phyloP scores from a whole-genome alignment of 2,797 vertebrate genomes.

The Malacoctenus gilli region DNA sequence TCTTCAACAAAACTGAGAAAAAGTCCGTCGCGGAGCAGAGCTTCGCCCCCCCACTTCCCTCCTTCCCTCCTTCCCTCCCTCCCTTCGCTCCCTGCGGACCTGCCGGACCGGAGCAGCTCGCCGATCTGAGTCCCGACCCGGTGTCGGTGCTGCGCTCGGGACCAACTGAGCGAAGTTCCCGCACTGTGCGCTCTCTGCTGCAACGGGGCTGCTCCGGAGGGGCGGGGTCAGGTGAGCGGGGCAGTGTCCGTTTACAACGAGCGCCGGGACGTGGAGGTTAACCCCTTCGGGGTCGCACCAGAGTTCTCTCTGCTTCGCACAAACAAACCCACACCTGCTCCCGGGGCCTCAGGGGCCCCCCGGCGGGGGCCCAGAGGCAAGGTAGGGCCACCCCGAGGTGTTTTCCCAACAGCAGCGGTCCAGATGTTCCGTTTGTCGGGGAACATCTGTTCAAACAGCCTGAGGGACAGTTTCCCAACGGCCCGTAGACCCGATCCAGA shows the following conservation, averaged over 20 bases:
- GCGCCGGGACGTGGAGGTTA: slow-evolving; percentile 35
- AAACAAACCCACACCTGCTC: slow-evolving; percentile 7
- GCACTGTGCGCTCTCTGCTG: slow-evolving; percentile 38
- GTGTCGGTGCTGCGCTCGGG: slow-evolving; percentile 1
- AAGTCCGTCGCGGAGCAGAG: background rate
- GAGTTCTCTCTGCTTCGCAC: no score
- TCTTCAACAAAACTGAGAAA: background rate
- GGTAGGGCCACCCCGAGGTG: slow-evolving; percentile 37
- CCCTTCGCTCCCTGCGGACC: background rate
- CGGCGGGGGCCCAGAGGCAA: slow-evolving; percentile 3
- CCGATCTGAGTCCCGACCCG: slow-evolving; percentile 5
- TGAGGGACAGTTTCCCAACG: background rate
- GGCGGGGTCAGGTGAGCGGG: slow-evolving; percentile 61
- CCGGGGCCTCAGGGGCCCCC: background rate
- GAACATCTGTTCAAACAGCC: slow-evolving; percentile 66
- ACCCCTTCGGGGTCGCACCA: slow-evolving; percentile 12
- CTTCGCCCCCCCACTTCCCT: no score
- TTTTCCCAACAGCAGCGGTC: slow-evolving; percentile 31
- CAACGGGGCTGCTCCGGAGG: slow-evolving; percentile 37
- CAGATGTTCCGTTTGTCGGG: slow-evolving; percentile 51
- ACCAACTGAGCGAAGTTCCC: slow-evolving; percentile 51
- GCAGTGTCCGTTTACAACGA: no score
- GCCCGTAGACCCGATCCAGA: no score
- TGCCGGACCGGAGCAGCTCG: background rate
- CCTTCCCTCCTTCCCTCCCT: no score